These are phyloP conservation scores for Dasysyrphus tricinctus DNA, from an alignment of 2,888 invertebrate species.

Conservation along the genomic window DNA sequence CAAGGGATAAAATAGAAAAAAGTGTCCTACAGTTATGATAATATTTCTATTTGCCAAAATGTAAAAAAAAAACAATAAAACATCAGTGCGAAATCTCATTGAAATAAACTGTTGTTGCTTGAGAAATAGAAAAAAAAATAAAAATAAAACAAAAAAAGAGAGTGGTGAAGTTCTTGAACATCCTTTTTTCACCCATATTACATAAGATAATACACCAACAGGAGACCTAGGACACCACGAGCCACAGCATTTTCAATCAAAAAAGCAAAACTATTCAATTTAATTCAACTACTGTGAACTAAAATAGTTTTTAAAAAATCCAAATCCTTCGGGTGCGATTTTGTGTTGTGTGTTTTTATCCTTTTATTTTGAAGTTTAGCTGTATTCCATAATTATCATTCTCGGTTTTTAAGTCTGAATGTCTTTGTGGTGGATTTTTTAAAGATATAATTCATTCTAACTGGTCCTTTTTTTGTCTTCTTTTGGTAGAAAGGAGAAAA, in stretches of 20 bases:
- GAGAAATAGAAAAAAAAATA: too few relatives aligned
- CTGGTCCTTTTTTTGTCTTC: constrained; percentile 21
- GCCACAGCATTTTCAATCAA: constrained; percentile 39
- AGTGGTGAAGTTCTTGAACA: constrained; percentile 69
- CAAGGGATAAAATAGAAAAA: neutral
- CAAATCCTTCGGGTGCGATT: constrained; percentile 30
- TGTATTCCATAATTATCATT: constrained; percentile 28
- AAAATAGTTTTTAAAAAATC: constrained; percentile 14
- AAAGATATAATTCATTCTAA: constrained; percentile 10
- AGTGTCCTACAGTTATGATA: constrained; percentile 8
- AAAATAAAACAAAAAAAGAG: constrained; percentile 30
- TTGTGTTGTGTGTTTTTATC: neutral
- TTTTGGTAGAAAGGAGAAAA: constrained; percentile 35
- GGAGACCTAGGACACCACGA: constrained; percentile 54
- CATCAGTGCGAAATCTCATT: constrained; percentile 7
- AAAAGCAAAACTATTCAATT: constrained; percentile 27
- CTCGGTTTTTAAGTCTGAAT: constrained; percentile 6
- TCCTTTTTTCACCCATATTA: constrained; percentile 68
- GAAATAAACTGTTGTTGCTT: constrained; percentile 52
- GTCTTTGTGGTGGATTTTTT: constrained; percentile 35
- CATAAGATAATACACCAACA: constrained; percentile 69
- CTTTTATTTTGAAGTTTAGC: neutral
- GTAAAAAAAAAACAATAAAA: constrained; percentile 1
- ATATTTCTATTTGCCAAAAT: neutral
- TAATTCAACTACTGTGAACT: constrained; percentile 29